These are phyloP conservation scores for Uromys caudimaculatus DNA, from an alignment of 2,797 vertebrate species.

Conservation along the genomic window DNA sequence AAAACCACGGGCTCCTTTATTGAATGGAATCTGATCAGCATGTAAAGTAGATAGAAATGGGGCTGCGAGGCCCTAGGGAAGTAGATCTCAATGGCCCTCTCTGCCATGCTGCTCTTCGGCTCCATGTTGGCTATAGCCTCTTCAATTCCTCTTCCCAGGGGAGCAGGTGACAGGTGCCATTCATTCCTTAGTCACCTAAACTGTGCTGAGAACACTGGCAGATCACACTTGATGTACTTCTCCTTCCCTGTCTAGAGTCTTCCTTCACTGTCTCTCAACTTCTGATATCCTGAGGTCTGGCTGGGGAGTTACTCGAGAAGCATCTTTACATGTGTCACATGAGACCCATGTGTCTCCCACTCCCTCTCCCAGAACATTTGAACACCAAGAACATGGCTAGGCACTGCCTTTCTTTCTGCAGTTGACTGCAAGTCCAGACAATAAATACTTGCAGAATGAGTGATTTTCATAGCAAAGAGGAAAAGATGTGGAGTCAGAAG, in stretches of 20 bases:
- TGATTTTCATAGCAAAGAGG: constrained; percentile 22
- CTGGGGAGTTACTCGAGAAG: not conserved
- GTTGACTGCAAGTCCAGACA: not conserved
- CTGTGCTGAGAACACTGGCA: not conserved
- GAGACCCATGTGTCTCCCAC: not conserved
- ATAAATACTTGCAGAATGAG: not conserved
- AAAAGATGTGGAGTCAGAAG: not conserved
- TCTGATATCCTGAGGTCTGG: not conserved
- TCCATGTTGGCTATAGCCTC: not conserved
- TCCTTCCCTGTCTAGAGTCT: not conserved
- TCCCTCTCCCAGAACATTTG: not conserved
- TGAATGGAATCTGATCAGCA: not conserved
- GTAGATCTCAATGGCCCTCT: not conserved
- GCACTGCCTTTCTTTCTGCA: not conserved
- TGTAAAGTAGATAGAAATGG: not conserved
- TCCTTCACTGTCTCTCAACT: not conserved
- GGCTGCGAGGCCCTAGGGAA: not conserved
- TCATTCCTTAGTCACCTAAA: not conserved
- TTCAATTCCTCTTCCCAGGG: not conserved
- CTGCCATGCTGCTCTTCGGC: not conserved
- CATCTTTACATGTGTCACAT: not conserved
- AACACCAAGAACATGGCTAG: not conserved
- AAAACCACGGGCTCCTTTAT: constrained; percentile 35
- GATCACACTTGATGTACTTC: not conserved
- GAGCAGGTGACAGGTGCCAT: not conserved